A percentile compares a stretch with the other conserved stretches of the same genome.
Evolutionary conservation across 2,113 vertebrate genomes (phyloP).

Genomic region (Meleagris gallopavo): DNA sequence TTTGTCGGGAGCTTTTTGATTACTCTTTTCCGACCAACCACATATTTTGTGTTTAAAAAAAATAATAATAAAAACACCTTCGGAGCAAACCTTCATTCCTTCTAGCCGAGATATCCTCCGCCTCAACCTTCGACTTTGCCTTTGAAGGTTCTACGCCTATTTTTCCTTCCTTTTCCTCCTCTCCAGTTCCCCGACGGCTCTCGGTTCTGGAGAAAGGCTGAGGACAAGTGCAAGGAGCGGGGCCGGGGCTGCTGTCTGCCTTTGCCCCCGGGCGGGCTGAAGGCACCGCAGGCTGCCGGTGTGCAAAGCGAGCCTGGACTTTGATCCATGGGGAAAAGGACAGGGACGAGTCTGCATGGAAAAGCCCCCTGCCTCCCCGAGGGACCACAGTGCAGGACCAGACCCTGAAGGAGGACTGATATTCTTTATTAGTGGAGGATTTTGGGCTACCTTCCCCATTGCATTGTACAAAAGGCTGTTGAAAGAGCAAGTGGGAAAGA

Average conservation of each 20-base stretch:
- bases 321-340: neutral
- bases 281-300: neutral
- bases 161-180: neutral
- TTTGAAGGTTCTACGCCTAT: rapidly evolving
- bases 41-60: neutral
- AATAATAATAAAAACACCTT: too few relatives aligned
- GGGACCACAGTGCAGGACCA: neutral
- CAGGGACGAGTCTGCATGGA: neutral
- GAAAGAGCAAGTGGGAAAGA: rapidly evolving
- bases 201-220: neutral
- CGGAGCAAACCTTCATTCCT: neutral
- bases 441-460: neutral
- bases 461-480: neutral
- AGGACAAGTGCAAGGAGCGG: neutral
- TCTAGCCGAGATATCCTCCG: neutral
- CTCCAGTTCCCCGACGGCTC: neutral
- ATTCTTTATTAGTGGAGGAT: neutral
- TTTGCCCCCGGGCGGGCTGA: neutral
- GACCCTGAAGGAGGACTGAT: neutral
- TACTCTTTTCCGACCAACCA: rapidly evolving
- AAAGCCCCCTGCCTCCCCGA: neutral
- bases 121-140: neutral
- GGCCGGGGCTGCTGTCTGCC: rapidly evolving
- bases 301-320: neutral
- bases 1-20: neutral